Base-by-base conservation (phyloP, 2,113 vertebrate genomes). In the Cynocephalus volans region DNA sequence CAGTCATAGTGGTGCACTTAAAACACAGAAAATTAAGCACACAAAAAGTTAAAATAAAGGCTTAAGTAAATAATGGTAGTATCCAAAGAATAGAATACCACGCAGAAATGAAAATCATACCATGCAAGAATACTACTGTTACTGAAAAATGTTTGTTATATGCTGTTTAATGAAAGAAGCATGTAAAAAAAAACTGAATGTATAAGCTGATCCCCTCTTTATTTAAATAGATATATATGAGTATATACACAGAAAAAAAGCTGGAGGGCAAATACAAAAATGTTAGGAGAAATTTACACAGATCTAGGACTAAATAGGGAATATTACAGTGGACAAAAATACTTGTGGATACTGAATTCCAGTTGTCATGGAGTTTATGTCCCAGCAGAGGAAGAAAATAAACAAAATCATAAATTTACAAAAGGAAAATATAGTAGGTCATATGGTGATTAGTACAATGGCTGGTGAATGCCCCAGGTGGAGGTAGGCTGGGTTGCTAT, bases 11-110 rank as follows among this genome's bases (percentile, higher is more conserved):
- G 50, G 18, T 90, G 14, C 48, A 14, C 3, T 80, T 65, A 65
- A 58, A 26, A 41, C 28, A 69, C 15, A 45, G 9, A 81, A 85
- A 58, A 33, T 58, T 69, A 36, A 90, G 65, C 50, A 62, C 50
- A 58, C 33, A 50, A 67, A 86, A 86, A 72, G 67, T 88, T 81
- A 67, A 83, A 85, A 52, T 50, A 60, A 88, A 93, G 60, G 19
- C 72, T 50, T 96, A 89, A 70, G 28, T 86, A 75, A 88, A 77
- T 24, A 76, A 54, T 77, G 41, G 45, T n/a, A 62, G 56, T 3
- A 62, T 72, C 36, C 64, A 85, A 84, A 79, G 52, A 79, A 41
- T 33, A 28, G 33, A 64, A 45, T 65, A n/a, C 14, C 69, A 76
- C 41, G 28, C 31, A 76, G 23, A 96, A 82, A 76, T 65, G 67